A percentile compares a stretch with the other conserved stretches of the same genome.
phyloP scores from a whole-genome alignment of 1,140 invertebrate genomes.

The Macrotrachela quadricornifera region DNA sequence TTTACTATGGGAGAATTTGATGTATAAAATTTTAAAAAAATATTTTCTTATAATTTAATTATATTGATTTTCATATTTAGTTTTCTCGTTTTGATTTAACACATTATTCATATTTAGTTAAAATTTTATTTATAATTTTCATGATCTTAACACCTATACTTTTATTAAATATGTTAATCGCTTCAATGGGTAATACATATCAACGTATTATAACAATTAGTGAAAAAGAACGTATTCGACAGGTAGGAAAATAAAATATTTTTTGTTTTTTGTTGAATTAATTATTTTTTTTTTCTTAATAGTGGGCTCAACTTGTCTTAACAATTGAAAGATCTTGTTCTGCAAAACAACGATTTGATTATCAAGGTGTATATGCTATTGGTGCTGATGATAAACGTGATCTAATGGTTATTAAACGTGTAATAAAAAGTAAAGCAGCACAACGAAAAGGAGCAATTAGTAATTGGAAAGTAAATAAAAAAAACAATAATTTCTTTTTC shows the following conservation, averaged over 20 bases:
- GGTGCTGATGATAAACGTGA: slow-evolving; percentile 29
- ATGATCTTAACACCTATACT: slow-evolving; percentile 92
- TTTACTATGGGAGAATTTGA: slow-evolving; percentile 92
- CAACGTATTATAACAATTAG: slow-evolving; percentile 70
- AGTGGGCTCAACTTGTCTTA: slow-evolving; percentile 96
- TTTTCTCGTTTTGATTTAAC: slow-evolving; percentile 69
- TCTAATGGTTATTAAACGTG: slow-evolving; percentile 91
- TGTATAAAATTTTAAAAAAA: slow-evolving; percentile 34
- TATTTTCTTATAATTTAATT: slow-evolving; percentile 6
- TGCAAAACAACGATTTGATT: slow-evolving; percentile 33
- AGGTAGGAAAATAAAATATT: slow-evolving; percentile 37
- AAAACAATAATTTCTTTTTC: no score
- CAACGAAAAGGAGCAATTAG: slow-evolving; percentile 80
- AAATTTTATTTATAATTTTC: slow-evolving; percentile 80
- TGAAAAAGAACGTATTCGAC: slow-evolving; percentile 94
- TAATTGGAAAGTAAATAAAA: slow-evolving; percentile 65
- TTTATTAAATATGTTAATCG: slow-evolving; percentile 36
- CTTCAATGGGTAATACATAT: slow-evolving; percentile 39
- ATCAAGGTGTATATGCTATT: no score
- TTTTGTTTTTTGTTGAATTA: background rate
- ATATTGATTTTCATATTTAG: slow-evolving; percentile 37
- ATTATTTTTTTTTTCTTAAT: slow-evolving; percentile 13
- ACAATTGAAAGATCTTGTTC: slow-evolving; percentile 73
- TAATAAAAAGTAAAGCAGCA: slow-evolving; percentile 77
- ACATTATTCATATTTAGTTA: slow-evolving; percentile 66